Evolutionary conservation across 2,113 vertebrate species (phyloP).

Genomic region (Notechis scutatus): DNA sequence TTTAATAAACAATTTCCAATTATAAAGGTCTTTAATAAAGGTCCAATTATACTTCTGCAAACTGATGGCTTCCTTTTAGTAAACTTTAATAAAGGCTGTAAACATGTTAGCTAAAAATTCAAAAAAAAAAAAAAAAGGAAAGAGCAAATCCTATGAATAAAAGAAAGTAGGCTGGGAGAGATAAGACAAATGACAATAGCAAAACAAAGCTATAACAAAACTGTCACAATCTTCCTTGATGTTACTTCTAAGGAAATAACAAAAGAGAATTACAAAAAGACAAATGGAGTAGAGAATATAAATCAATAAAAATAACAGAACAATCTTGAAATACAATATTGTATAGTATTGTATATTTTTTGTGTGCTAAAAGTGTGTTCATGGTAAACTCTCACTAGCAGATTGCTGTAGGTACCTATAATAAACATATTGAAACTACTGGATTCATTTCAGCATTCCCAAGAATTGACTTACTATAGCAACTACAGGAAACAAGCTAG

Average conservation of each 20-base stretch:
- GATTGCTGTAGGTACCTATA: background rate
- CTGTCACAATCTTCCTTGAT: background rate
- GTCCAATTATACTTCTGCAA: background rate
- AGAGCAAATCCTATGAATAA: constrained; percentile 15
- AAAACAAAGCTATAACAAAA: constrained; percentile 26
- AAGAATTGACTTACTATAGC: background rate
- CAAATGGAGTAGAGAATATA: constrained; percentile 19
- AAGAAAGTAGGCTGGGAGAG: constrained; percentile 4
- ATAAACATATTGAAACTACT: background rate
- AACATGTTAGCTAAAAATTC: background rate
- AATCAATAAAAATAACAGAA: constrained; percentile 14
- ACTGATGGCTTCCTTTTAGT: background rate
- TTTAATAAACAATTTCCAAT: too few relatives aligned
- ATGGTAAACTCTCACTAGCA: background rate
- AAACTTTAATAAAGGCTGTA: background rate
- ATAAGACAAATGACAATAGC: background rate
- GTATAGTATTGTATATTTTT: background rate
- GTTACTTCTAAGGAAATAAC: constrained; percentile 11
- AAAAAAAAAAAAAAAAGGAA: background rate
- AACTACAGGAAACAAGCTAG: background rate
- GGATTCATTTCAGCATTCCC: background rate
- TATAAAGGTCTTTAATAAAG: too few relatives aligned
- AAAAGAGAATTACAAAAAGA: constrained; percentile 14
- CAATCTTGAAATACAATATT: background rate
- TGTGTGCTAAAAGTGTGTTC: background rate